Conservation (phyloP, 2,797 vertebrate genomes). For the Pygocentrus nattereri region DNA sequence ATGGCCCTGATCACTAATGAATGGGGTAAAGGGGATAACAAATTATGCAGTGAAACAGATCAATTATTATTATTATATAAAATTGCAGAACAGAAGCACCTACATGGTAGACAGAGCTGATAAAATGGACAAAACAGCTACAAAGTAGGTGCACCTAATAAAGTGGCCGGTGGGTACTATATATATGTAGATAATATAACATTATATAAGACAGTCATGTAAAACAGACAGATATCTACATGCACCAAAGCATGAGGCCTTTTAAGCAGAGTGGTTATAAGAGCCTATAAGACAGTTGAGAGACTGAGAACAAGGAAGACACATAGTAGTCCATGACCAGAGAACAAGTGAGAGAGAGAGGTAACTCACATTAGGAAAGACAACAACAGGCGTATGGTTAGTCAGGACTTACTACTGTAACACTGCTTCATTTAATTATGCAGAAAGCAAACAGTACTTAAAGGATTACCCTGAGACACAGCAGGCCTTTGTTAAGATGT, state of each 20-base stretch:
- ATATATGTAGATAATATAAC: background rate
- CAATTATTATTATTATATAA: background rate
- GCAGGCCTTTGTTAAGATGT: constrained; percentile 52
- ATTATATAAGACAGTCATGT: background rate
- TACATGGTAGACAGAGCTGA: background rate
- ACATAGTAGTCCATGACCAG: background rate
- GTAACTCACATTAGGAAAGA: background rate
- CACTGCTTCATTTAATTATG: constrained; percentile 57
- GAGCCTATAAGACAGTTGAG: background rate
- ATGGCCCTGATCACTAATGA: too few relatives aligned
- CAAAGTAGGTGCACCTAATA: too few relatives aligned
- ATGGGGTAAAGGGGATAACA: too few relatives aligned
- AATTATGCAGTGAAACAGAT: too few relatives aligned
- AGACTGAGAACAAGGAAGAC: background rate
- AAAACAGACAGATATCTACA: background rate
- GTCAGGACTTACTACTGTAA: background rate
- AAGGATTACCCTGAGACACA: constrained; percentile 59
- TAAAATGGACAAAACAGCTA: too few relatives aligned
- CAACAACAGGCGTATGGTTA: constrained; percentile 22
- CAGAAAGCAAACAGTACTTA: constrained; percentile 62
- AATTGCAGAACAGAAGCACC: too few relatives aligned
- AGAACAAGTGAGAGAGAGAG: constrained; percentile 5
- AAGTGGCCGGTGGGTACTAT: background rate
- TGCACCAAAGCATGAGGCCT: background rate
- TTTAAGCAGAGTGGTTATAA: background rate